phyloP scores from a whole-genome alignment of 53 echinoderm and acorn worm species.

The Stichopus horrens region DNA sequence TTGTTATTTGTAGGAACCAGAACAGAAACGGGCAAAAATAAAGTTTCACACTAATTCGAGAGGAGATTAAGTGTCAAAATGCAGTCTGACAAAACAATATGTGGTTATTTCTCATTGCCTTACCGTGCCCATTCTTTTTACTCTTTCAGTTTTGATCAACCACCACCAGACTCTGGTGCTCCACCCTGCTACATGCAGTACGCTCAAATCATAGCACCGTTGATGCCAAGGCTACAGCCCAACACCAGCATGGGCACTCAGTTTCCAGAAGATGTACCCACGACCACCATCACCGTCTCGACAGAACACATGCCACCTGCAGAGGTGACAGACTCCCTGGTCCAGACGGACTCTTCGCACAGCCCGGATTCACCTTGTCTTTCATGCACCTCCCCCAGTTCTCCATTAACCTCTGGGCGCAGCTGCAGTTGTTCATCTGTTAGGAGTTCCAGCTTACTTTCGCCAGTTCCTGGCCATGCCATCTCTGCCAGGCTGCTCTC shows the following conservation, averaged over 20 bases:
- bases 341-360: background rate
- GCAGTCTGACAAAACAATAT: too few relatives aligned
- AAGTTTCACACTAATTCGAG: too few relatives aligned
- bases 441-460: background rate
- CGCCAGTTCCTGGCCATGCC: slow-evolving; percentile 2
- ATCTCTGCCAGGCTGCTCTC: slow-evolving; percentile 1
- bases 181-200: slow-evolving; percentile 42
- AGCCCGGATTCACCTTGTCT: slow-evolving; percentile 34
- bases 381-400: slow-evolving; percentile 30
- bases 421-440: slow-evolving; percentile 35
- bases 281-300: background rate
- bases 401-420: background rate
- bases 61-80: too few relatives aligned
- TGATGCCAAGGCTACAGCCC: slow-evolving; percentile 27
- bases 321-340: background rate
- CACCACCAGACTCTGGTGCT: slow-evolving; percentile 40
- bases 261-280: slow-evolving; percentile 10
- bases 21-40: too few relatives aligned
- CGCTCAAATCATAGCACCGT: slow-evolving; percentile 39
- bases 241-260: slow-evolving; percentile 30
- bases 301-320: background rate
- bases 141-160: slow-evolving; percentile 46
- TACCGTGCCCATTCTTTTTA: background rate
- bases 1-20: too few relatives aligned
- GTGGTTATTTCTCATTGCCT: background rate